A percentile compares a stretch with the other conserved stretches of the same genome.
These are phyloP conservation scores for Climacteris rufus DNA, from an alignment of 2,113 vertebrate genomes.

Conservation along the genomic window DNA sequence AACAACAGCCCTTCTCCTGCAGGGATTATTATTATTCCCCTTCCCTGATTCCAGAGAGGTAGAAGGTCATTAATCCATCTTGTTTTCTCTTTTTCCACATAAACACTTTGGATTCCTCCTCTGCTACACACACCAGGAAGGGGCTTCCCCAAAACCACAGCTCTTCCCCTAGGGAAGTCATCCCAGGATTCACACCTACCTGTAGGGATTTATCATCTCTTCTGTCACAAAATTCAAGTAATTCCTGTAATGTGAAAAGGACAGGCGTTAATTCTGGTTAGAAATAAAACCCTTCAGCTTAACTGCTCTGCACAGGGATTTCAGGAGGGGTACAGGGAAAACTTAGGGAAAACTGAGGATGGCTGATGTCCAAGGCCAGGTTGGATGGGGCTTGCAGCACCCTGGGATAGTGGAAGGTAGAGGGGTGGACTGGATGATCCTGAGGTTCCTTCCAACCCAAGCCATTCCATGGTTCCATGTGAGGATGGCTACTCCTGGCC, in stretches of 20 bases:
- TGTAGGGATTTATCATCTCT: conserved; percentile 98
- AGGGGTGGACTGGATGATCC: not conserved
- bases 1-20: not conserved
- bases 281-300: not conserved
- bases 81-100: not conserved
- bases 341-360: not conserved
- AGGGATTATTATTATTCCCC: not conserved
- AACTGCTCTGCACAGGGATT: not conserved
- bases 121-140: fast-evolving
- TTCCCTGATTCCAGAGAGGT: not conserved
- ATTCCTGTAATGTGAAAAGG: conserved; percentile 80
- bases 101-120: not conserved
- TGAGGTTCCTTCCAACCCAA: not conserved
- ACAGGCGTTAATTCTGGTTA: not conserved
- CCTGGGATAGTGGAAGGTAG: not conserved
- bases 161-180: not conserved
- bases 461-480: not conserved
- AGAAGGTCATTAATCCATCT: not conserved
- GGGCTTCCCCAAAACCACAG: not conserved
- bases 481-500: not conserved
- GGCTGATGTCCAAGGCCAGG: not conserved
- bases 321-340: not conserved
- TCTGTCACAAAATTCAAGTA: conserved; percentile 98
- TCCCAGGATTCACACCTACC: conserved; percentile 72
- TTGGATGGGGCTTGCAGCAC: not conserved